phyloP scores from a whole-genome alignment of 2,888 invertebrate genomes.

The Labia minor region DNA sequence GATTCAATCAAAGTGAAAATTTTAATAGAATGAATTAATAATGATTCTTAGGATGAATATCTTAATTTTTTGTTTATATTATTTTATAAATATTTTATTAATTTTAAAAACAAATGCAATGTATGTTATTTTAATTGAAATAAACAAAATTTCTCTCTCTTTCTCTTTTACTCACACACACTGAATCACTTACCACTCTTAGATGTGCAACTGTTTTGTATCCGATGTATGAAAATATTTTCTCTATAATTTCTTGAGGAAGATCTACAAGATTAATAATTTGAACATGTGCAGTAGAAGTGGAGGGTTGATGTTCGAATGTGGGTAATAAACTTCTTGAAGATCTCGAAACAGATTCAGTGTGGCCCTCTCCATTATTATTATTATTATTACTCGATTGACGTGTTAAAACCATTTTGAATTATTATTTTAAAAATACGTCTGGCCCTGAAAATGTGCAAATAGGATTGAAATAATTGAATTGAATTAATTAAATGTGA shows the following conservation, averaged over 20 bases:
- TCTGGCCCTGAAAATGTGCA: neutral
- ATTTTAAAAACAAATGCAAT: slow-evolving; percentile 16
- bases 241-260: slow-evolving; percentile 69
- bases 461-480: too few relatives aligned
- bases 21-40: slow-evolving; percentile 2
- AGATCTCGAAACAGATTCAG: slow-evolving; percentile 29
- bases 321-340: slow-evolving; percentile 34
- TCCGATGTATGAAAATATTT: slow-evolving; percentile 61
- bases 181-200: slow-evolving; percentile 67
- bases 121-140: slow-evolving; percentile 19
- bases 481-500: too few relatives aligned
- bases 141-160: too few relatives aligned
- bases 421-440: neutral
- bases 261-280: slow-evolving; percentile 51
- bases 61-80: too few relatives aligned
- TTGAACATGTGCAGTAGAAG: slow-evolving; percentile 18
- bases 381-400: slow-evolving; percentile 43
- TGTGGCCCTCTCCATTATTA: slow-evolving; percentile 34
- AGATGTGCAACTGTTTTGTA: slow-evolving; percentile 68
- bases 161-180: too few relatives aligned
- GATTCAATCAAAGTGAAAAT: slow-evolving; percentile 14
- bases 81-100: neutral
- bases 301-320: slow-evolving; percentile 26
- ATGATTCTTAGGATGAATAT: neutral
- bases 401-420: slow-evolving; percentile 45